Conservation (phyloP, 2,113 vertebrate species). For the Microcebus griseorufus region DNA sequence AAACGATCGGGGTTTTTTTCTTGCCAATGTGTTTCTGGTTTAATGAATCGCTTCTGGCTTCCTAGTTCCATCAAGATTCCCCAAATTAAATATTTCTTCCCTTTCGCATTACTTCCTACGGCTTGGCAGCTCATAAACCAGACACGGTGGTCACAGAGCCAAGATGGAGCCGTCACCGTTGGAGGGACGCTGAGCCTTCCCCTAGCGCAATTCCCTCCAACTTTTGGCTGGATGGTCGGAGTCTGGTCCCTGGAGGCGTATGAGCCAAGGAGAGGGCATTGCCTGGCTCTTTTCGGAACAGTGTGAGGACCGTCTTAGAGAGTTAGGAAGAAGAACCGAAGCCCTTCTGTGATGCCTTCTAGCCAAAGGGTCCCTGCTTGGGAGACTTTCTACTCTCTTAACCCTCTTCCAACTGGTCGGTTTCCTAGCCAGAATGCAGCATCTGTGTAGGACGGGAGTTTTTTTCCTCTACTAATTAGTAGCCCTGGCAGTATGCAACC, state of each 20-base stretch:
- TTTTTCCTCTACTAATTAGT: no score
- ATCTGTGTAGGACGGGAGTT: not conserved
- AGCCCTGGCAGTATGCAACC: not conserved
- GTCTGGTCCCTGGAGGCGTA: not conserved
- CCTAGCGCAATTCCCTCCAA: fast-evolving
- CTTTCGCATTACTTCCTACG: not conserved
- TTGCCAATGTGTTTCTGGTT: not conserved
- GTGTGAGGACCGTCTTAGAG: not conserved
- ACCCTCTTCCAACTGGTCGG: not conserved
- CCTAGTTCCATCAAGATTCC: not conserved
- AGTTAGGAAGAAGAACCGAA: not conserved
- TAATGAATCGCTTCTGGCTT: constrained; percentile 50
- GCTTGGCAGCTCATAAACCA: not conserved
- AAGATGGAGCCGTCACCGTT: fast-evolving
- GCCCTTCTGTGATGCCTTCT: not conserved
- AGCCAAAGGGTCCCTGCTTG: not conserved
- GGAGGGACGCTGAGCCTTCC: not conserved
- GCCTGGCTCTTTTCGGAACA: not conserved
- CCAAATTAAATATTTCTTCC: not conserved
- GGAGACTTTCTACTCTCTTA: not conserved
- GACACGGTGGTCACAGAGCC: not conserved
- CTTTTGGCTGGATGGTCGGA: not conserved
- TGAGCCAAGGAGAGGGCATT: not conserved
- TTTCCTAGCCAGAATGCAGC: not conserved
- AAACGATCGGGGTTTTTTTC: not conserved